phyloP scores from a whole-genome alignment of 2,888 invertebrate genomes.

The Platycheirus rosarum region DNA sequence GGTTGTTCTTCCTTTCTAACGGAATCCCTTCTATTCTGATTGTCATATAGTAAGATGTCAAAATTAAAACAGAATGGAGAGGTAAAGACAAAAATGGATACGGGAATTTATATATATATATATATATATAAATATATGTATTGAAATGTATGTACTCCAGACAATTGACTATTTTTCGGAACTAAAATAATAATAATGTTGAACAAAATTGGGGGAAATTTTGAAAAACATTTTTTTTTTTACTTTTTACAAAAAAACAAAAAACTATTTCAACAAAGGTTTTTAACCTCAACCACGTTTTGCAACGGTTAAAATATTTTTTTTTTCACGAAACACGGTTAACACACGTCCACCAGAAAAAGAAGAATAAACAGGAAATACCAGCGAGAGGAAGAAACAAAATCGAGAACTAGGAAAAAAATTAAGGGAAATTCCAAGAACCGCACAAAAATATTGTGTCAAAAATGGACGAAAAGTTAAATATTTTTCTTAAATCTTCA shows the following conservation, averaged over 20 bases:
- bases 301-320: constrained; percentile 16
- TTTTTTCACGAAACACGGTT: constrained; percentile 43
- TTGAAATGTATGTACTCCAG: constrained; percentile 32
- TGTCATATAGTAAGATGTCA: constrained; percentile 49
- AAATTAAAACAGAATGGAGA: constrained; percentile 42
- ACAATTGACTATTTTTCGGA: constrained; percentile 50
- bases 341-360: constrained; percentile 43
- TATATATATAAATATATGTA: constrained; percentile 20
- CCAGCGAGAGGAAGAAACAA: constrained; percentile 37
- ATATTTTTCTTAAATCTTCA: constrained; percentile 31
- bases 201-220: constrained; percentile 7
- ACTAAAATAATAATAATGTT: constrained; percentile 14
- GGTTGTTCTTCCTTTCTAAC: constrained; percentile 5
- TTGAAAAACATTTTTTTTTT: constrained; percentile 1
- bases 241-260: not conserved
- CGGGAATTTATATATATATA: constrained; percentile 16
- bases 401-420: constrained; percentile 27
- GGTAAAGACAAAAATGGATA: constrained; percentile 49
- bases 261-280: not conserved
- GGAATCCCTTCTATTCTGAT: constrained; percentile 38
- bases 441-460: constrained; percentile 63
- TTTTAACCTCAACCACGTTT: constrained; percentile 15
- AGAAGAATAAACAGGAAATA: constrained; percentile 45
- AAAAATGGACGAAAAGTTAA: not conserved
- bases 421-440: constrained; percentile 41